Conservation (phyloP, 2,113 vertebrate genomes). For the Erpornis zantholeuca region DNA sequence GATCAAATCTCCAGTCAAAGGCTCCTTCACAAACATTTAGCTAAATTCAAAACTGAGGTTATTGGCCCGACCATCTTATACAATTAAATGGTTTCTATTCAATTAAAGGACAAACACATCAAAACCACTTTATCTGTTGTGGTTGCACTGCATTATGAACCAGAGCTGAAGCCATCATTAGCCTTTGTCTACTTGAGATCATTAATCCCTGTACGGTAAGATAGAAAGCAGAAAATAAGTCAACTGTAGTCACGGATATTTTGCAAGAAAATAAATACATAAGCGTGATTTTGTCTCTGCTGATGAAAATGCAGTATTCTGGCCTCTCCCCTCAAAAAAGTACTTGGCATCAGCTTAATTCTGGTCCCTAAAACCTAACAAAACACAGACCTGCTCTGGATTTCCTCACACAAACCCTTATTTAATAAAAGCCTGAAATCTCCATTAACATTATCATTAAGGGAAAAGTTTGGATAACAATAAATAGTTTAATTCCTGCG, state of each 20-base stretch:
- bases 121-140: background rate
- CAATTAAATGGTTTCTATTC: background rate
- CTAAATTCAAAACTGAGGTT: background rate
- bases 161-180: background rate
- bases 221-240: background rate
- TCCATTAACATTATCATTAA: background rate
- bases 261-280: background rate
- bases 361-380: background rate
- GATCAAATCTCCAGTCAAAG: background rate
- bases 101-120: background rate
- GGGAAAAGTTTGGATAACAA: too few species aligned
- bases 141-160: background rate
- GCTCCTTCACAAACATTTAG: background rate
- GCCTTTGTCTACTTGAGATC: background rate
- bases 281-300: background rate
- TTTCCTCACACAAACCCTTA: background rate
- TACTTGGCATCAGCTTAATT: background rate
- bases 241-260: background rate
- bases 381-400: background rate
- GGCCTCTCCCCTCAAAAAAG: accelerated
- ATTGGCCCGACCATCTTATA: background rate
- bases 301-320: background rate
- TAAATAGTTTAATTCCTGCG: background rate
- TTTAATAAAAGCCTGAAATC: background rate
- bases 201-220: background rate